These are phyloP conservation scores for Manis javanica DNA, from an alignment of 2,797 vertebrate species.

Conservation along the genomic window DNA sequence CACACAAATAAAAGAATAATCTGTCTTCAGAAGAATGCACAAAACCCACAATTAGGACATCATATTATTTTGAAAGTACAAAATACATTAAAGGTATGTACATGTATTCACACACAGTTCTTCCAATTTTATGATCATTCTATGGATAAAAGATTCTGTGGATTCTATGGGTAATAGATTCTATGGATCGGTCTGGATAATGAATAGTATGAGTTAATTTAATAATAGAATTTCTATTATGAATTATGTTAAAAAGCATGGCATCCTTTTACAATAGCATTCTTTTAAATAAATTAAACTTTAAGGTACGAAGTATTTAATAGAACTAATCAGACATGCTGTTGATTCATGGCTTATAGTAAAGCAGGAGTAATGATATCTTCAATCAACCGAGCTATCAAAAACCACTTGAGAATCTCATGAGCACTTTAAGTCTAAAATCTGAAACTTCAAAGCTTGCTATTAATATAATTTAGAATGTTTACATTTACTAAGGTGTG, in stretches of 20 bases:
- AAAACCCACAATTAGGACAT: too few relatives aligned
- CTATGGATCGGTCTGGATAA: too few relatives aligned
- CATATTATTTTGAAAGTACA: too few relatives aligned
- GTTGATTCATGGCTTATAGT: slow-evolving; percentile 47
- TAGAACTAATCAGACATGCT: slow-evolving; percentile 60
- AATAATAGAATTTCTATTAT: slow-evolving; percentile 74
- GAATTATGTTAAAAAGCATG: slow-evolving; percentile 69
- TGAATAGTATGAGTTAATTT: too few relatives aligned
- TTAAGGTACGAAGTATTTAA: slow-evolving; percentile 81
- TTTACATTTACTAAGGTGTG: slow-evolving; percentile 68
- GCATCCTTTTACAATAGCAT: slow-evolving; percentile 78
- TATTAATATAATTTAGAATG: slow-evolving; percentile 80
- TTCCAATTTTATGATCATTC: too few relatives aligned
- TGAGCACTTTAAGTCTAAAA: slow-evolving; percentile 78
- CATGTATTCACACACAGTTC: too few relatives aligned
- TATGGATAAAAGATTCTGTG: too few relatives aligned
- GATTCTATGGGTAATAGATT: too few relatives aligned
- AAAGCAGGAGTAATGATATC: slow-evolving; percentile 55
- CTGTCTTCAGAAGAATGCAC: too few relatives aligned
- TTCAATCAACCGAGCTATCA: slow-evolving; percentile 5
- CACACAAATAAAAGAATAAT: too few relatives aligned
- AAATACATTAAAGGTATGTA: too few relatives aligned
- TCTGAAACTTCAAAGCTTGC: slow-evolving; percentile 66
- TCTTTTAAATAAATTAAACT: slow-evolving; percentile 55
- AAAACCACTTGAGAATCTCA: slow-evolving; percentile 72